Conservation (phyloP, 2,113 vertebrate genomes). For the Colius striatus region DNA sequence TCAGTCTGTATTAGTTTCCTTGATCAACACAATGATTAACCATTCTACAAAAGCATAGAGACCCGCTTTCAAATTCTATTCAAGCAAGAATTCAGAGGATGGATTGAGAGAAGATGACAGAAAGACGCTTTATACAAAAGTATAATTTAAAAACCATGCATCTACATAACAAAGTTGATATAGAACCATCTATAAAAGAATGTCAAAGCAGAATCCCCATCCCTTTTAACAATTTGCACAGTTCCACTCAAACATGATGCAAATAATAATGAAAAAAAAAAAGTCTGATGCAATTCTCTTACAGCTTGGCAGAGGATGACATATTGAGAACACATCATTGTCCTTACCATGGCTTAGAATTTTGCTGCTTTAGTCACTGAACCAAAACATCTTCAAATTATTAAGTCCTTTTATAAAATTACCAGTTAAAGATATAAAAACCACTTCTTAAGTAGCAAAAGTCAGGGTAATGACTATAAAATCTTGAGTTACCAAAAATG, state of each 20-base stretch:
- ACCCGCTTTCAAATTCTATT: background rate
- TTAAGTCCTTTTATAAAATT: background rate
- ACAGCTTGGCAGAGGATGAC: background rate
- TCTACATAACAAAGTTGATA: background rate
- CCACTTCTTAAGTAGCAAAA: background rate
- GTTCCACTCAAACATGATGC: background rate
- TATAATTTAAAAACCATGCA: background rate
- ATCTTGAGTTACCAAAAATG: background rate
- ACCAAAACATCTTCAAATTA: background rate
- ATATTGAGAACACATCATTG: background rate
- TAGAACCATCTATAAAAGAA: background rate
- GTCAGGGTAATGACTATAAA: background rate
- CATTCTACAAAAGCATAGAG: background rate
- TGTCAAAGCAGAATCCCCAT: background rate
- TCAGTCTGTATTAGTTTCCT: background rate
- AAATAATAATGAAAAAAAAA: background rate
- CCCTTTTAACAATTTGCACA: background rate
- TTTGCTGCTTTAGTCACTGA: background rate
- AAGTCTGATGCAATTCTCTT: background rate
- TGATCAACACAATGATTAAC: background rate
- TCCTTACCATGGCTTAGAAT: slow-evolving; percentile 6
- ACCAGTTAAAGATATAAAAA: background rate
- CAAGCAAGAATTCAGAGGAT: background rate
- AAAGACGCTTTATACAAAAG: background rate
- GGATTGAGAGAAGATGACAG: background rate